These are phyloP conservation scores for Callimico goeldii DNA, from an alignment of 2,797 vertebrate genomes.

Conservation along the genomic window DNA sequence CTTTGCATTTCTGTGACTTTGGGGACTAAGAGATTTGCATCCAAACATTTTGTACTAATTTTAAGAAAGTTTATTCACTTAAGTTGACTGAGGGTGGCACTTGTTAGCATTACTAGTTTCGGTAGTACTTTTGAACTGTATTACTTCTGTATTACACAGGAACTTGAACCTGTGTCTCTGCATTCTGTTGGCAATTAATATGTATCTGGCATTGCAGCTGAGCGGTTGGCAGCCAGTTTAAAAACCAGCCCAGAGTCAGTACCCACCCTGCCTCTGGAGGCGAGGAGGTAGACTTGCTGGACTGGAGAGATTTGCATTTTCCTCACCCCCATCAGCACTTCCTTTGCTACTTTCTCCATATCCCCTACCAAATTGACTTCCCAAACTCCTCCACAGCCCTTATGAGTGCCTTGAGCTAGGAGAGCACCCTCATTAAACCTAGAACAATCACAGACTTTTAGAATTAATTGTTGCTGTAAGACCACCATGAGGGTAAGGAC, in stretches of 20 bases:
- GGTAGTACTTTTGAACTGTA: slow-evolving; percentile 35
- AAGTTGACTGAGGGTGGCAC: neutral
- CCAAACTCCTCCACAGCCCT: neutral
- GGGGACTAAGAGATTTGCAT: neutral
- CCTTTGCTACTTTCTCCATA: neutral
- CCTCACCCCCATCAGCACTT: neutral
- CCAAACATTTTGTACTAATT: neutral
- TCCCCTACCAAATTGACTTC: neutral
- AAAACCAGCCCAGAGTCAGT: slow-evolving; percentile 6
- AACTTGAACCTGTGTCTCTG: slow-evolving; percentile 33
- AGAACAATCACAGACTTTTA: neutral
- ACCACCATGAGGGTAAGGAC: neutral
- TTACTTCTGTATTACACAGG: slow-evolving; percentile 11
- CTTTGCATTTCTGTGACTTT: neutral
- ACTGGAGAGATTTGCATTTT: neutral
- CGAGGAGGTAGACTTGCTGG: slow-evolving; percentile 7
- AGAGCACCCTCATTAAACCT: neutral
- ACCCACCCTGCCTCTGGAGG: neutral
- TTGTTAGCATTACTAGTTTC: slow-evolving; percentile 42
- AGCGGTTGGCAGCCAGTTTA: slow-evolving; percentile 49
- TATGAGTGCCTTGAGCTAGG: neutral
- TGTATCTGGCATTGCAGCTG: slow-evolving; percentile 26
- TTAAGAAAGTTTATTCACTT: slow-evolving; percentile 19
- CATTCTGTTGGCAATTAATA: slow-evolving; percentile 38
- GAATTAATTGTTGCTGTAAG: neutral